These are phyloP conservation scores for Zaprionus gabonicus DNA, from an alignment of 1,140 invertebrate genomes.

Conservation along the genomic window DNA sequence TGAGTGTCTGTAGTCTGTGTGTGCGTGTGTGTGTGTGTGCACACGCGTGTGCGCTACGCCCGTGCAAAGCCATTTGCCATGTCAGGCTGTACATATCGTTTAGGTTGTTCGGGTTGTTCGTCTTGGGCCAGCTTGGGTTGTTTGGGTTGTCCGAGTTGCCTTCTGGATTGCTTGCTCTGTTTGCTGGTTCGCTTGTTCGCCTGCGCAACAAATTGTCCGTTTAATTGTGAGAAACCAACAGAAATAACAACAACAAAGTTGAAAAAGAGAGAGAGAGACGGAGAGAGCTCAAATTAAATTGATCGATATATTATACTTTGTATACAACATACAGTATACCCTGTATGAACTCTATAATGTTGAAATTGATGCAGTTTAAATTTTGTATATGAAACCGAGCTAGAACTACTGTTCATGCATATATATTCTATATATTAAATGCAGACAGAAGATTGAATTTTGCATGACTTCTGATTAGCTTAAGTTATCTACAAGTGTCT, in stretches of 20 bases:
- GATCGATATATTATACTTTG: background rate
- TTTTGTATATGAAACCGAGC: too few relatives aligned
- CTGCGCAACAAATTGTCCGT: conserved; percentile 62
- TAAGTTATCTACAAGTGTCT: too few relatives aligned
- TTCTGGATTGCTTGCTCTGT: conserved; percentile 22
- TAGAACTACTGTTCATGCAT: too few relatives aligned
- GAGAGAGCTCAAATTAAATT: conserved; percentile 26
- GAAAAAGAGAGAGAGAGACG: background rate
- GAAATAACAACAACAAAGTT: conserved; percentile 40
- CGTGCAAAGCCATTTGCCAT: conserved; percentile 32
- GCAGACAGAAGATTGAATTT: too few relatives aligned
- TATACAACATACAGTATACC: too few relatives aligned
- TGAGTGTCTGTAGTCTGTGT: conserved; percentile 16
- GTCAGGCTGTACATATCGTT: conserved; percentile 5
- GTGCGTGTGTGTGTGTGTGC: conserved; percentile 11
- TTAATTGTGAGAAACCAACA: conserved; percentile 75
- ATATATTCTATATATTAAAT: too few relatives aligned
- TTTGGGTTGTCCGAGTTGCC: background rate
- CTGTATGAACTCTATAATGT: too few relatives aligned
- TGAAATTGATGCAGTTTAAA: too few relatives aligned
- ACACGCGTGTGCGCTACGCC: conserved; percentile 49
- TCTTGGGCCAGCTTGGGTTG: background rate
- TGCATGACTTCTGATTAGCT: too few relatives aligned
- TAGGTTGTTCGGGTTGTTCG: conserved; percentile 1
- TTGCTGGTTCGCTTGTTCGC: conserved; percentile 50